Percentiles rank a stretch among this genome's conserved stretches.
Evolutionary conservation across 2,113 vertebrate species (phyloP).

Genomic region (Tyrannus savana): DNA sequence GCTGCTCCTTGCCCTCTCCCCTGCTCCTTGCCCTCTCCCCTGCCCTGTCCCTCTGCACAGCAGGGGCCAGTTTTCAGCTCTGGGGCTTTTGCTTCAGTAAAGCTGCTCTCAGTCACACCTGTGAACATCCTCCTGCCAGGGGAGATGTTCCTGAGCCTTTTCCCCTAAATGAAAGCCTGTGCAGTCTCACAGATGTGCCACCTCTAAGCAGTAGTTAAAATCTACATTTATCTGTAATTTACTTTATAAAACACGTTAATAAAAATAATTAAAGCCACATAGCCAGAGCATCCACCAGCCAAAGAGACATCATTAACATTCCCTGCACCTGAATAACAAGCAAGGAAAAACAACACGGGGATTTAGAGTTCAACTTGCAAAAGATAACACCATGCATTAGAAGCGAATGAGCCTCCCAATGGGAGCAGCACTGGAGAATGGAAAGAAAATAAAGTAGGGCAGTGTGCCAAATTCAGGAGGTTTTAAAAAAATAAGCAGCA

Average conservation of each 20-base stretch:
- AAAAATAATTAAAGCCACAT: conserved; percentile 61
- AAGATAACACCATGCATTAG: conserved; percentile 71
- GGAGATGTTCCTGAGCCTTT: not conserved
- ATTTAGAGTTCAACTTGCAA: conserved; percentile 73
- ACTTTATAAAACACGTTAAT: conserved; percentile 52
- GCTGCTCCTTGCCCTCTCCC: not conserved
- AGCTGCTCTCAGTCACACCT: not conserved
- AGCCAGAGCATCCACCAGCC: conserved; percentile 42
- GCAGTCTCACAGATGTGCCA: not conserved
- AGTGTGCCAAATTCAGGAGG: conserved; percentile 73
- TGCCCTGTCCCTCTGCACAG: not conserved
- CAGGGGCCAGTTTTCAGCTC: not conserved
- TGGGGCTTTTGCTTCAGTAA: not conserved
- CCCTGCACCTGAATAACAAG: conserved; percentile 70
- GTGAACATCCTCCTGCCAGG: not conserved
- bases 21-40: not conserved
- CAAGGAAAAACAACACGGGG: conserved; percentile 66
- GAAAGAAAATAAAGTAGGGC: conserved; percentile 74
- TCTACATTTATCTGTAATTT: conserved; percentile 46
- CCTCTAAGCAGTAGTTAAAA: conserved; percentile 20
- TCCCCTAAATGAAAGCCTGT: not conserved
- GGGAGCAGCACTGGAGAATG: conserved; percentile 70
- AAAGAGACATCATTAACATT: conserved; percentile 69
- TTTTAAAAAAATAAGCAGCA: conserved; percentile 73
- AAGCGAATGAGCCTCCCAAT: conserved; percentile 70